Percentiles rank a stretch among this genome's conserved stretches.
Evolutionary conservation across 1,140 invertebrate genomes (phyloP).

Genomic region (Eufriesea mexicana): DNA sequence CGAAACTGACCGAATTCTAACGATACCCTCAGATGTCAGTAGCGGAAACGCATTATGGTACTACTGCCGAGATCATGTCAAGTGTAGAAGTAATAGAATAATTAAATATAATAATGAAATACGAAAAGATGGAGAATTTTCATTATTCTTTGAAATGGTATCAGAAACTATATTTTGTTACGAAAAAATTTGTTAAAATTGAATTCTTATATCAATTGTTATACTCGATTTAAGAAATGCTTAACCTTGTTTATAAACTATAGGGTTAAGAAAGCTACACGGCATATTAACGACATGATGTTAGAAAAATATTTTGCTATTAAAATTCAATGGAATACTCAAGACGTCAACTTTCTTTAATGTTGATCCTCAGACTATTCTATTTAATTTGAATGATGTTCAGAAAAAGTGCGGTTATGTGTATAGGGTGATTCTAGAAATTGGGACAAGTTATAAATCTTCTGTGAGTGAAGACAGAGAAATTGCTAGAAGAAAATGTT

Average conservation of each 20-base stretch:
- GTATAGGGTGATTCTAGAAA: background rate
- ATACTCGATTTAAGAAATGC: too few species aligned
- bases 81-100: too few species aligned
- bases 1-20: slow-evolving; percentile 41
- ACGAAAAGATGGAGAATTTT: too few species aligned
- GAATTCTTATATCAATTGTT: too few species aligned
- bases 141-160: too few species aligned
- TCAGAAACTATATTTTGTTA: too few species aligned
- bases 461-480: background rate
- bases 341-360: background rate
- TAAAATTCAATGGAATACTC: background rate
- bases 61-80: too few species aligned
- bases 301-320: background rate
- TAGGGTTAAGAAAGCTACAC: too few species aligned
- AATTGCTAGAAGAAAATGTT: background rate
- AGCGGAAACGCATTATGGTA: background rate
- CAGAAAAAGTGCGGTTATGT: background rate
- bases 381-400: background rate
- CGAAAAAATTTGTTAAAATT: too few species aligned
- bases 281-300: too few species aligned
- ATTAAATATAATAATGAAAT: too few species aligned
- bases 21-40: background rate
- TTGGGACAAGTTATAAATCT: background rate
- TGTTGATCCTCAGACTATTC: background rate
- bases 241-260: too few species aligned